Evolutionary conservation across 2,113 vertebrate species (phyloP).

Genomic region (Desmodus rotundus): DNA sequence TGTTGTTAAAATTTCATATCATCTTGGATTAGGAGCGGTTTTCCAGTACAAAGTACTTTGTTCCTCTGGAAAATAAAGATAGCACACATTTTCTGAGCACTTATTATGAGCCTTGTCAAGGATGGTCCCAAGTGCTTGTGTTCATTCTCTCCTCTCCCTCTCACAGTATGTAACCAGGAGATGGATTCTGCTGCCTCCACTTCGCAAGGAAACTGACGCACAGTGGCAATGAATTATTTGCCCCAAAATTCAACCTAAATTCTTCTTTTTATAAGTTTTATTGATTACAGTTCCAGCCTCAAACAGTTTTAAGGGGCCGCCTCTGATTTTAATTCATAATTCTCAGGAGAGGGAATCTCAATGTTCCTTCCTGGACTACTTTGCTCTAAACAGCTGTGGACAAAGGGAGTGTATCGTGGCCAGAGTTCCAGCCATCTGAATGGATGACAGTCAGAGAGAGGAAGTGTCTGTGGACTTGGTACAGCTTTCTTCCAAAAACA

Average conservation of each 20-base stretch:
- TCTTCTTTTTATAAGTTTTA: background rate
- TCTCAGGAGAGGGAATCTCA: background rate
- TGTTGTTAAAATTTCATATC: background rate
- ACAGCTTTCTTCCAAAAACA: background rate
- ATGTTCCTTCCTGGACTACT: background rate
- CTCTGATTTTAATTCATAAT: background rate
- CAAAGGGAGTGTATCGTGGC: background rate
- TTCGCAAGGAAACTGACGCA: background rate
- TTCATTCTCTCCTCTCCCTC: background rate
- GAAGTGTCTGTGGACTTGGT: background rate
- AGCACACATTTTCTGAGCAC: no score
- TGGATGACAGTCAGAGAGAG: background rate
- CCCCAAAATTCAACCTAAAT: background rate
- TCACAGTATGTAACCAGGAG: background rate
- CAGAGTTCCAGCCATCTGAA: no score
- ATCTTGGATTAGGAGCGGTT: background rate
- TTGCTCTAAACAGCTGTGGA: background rate
- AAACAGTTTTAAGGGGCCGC: background rate
- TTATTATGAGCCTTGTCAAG: accelerated
- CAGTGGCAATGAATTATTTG: background rate
- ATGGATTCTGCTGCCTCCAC: background rate
- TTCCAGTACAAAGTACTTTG: background rate
- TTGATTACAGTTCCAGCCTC: background rate
- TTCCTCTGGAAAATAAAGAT: background rate
- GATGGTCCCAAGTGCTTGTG: background rate